Percentiles rank a stretch among this genome's conserved stretches.
Conservation (phyloP, 2,113 vertebrate genomes). For the Polypterus senegalus region DNA sequence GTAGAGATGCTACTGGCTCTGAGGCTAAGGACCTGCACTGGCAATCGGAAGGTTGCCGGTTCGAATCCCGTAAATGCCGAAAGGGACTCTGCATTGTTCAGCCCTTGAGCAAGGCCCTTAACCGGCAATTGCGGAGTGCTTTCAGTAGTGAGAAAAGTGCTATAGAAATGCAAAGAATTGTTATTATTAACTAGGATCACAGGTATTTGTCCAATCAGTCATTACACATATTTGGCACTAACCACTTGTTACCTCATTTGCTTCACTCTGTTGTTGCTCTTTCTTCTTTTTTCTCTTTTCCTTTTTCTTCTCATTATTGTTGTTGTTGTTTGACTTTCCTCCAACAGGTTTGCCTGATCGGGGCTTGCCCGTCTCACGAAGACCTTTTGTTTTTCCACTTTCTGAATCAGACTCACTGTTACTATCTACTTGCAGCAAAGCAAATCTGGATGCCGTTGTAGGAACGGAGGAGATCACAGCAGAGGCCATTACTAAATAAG, state of each 20-base stretch:
- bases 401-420: constrained; percentile 74
- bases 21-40: too few species aligned
- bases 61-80: too few species aligned
- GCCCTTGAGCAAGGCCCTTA: too few species aligned
- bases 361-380: constrained; percentile 46
- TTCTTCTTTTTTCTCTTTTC: constrained; percentile 70
- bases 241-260: constrained; percentile 59
- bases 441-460: constrained; percentile 82
- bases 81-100: too few species aligned
- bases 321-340: constrained; percentile 45
- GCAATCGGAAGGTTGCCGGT: too few species aligned
- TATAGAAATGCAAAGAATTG: too few species aligned
- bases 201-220: too few species aligned
- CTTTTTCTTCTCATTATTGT: constrained; percentile 72
- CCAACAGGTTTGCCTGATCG: constrained; percentile 42
- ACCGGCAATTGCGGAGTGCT: too few species aligned
- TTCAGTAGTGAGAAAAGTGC: too few species aligned
- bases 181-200: too few species aligned
- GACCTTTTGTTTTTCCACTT: constrained; percentile 50
- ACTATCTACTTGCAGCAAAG: constrained; percentile 77
- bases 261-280: constrained; percentile 80
- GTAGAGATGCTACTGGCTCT: too few species aligned
- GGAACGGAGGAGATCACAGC: constrained; percentile 66
- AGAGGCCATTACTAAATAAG: constrained; percentile 55
- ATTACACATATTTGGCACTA: too few species aligned